Percentiles rank a stretch among this genome's conserved stretches.
Evolutionary conservation across 2,888 invertebrate genomes (phyloP).

Genomic region (Ophion ventricosus): DNA sequence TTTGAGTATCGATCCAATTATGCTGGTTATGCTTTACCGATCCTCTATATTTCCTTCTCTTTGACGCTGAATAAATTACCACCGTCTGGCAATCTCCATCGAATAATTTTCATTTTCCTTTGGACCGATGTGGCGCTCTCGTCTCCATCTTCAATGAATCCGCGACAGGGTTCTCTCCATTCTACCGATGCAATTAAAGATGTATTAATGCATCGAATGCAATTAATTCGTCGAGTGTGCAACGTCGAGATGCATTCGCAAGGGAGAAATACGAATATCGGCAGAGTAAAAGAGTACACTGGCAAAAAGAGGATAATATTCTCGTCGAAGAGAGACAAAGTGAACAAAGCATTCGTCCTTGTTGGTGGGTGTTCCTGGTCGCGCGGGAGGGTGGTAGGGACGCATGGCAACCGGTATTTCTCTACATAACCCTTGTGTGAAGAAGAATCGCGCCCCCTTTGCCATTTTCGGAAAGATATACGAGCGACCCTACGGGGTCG

Average conservation of each 20-base stretch:
- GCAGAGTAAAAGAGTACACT: neutral
- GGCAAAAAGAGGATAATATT: neutral
- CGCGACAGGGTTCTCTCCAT: neutral
- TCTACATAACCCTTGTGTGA: constrained; percentile 24
- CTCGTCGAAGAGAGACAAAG: neutral
- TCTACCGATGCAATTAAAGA: constrained; percentile 40
- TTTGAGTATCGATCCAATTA: constrained; percentile 58
- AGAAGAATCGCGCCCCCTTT: constrained; percentile 56
- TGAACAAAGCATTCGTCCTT: neutral
- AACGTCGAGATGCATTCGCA: constrained; percentile 17
- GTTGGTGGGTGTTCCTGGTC: neutral
- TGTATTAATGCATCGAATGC: constrained; percentile 23
- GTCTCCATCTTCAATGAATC: neutral
- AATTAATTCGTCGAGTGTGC: constrained; percentile 26
- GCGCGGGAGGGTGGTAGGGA: neutral
- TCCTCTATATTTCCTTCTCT: constrained; percentile 32
- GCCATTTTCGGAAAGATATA: constrained; percentile 53
- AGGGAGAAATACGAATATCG: constrained; percentile 26
- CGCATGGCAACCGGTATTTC: constrained; percentile 35
- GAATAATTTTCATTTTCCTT: constrained; percentile 19
- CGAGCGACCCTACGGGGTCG: constrained; percentile 42
- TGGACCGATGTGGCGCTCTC: neutral
- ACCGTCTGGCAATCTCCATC: constrained; percentile 24
- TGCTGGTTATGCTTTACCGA: constrained; percentile 43
- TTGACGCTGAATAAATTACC: constrained; percentile 60